phyloP scores from a whole-genome alignment of 2,113 vertebrate species.

The Gopherus evgoodei region DNA sequence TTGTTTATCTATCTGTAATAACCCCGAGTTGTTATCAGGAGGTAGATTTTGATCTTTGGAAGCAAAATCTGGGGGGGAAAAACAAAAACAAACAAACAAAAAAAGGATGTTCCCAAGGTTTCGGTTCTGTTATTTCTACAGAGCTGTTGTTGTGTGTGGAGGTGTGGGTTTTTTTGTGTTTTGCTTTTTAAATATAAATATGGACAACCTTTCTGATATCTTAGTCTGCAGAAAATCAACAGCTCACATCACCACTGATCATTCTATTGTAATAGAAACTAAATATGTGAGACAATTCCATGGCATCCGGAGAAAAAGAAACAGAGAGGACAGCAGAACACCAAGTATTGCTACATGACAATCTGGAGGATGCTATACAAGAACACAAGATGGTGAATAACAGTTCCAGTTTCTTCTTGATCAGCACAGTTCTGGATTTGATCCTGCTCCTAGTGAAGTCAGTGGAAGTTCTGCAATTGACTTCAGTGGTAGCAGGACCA shows the following conservation, averaged over 20 bases:
- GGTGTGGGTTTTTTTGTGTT: background rate
- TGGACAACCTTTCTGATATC: background rate
- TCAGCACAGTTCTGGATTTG: constrained; percentile 4
- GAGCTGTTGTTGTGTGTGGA: background rate
- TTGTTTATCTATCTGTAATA: constrained; percentile 32
- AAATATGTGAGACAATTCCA: background rate
- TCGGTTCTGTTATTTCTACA: background rate
- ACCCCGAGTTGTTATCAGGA: background rate
- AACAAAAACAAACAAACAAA: background rate
- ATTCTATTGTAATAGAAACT: background rate
- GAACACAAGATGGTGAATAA: background rate
- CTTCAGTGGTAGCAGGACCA: background rate
- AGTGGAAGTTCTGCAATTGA: background rate
- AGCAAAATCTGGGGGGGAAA: background rate
- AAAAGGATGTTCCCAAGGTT: constrained; percentile 1
- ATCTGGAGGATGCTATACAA: background rate
- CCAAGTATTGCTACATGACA: background rate
- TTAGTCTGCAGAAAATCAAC: constrained; percentile 5
- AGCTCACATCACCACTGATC: constrained; percentile 3
- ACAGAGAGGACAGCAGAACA: constrained; percentile 27
- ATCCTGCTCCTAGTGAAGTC: constrained; percentile 5
- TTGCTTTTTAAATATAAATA: background rate
- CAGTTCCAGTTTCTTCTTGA: background rate
- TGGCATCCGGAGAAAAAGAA: constrained; percentile 18
- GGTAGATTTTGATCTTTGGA: constrained; percentile 4